phyloP scores from a whole-genome alignment of 2,888 invertebrate species.

The Hydropsyche betteni region DNA sequence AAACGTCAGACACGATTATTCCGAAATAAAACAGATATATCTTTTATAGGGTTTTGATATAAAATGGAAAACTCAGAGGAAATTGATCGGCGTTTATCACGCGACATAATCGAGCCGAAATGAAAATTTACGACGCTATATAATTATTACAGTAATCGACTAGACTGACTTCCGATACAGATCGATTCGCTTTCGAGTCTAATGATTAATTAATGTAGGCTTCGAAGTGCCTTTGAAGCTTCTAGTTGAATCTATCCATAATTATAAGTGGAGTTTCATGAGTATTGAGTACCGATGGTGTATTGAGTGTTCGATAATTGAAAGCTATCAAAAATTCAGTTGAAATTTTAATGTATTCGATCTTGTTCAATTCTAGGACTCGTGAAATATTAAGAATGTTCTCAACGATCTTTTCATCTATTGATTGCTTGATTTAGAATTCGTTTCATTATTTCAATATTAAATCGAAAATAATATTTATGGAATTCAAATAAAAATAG shows the following conservation, averaged over 20 bases:
- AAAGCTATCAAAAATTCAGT: too few relatives aligned
- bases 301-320: too few relatives aligned
- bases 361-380: too few relatives aligned
- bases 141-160: constrained; percentile 24
- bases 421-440: too few relatives aligned
- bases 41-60: not conserved
- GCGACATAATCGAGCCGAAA: constrained; percentile 13
- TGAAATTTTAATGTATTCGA: too few relatives aligned
- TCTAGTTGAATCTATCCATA: not conserved
- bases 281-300: too few relatives aligned
- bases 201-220: constrained; percentile 18
- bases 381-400: too few relatives aligned
- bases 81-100: constrained; percentile 27
- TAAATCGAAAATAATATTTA: too few relatives aligned
- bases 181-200: constrained; percentile 7
- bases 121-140: constrained; percentile 7
- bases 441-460: too few relatives aligned
- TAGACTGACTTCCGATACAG: not conserved
- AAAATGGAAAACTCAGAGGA: not conserved
- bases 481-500: too few relatives aligned
- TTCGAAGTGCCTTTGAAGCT: constrained; percentile 10
- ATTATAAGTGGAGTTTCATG: not conserved
- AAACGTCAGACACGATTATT: not conserved
- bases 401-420: too few relatives aligned
- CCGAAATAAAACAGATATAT: not conserved